Percentiles rank a stretch among this genome's conserved stretches.
phyloP scores from a whole-genome alignment of 1,140 invertebrate genomes.

The Anagrus nilaparvatae region DNA sequence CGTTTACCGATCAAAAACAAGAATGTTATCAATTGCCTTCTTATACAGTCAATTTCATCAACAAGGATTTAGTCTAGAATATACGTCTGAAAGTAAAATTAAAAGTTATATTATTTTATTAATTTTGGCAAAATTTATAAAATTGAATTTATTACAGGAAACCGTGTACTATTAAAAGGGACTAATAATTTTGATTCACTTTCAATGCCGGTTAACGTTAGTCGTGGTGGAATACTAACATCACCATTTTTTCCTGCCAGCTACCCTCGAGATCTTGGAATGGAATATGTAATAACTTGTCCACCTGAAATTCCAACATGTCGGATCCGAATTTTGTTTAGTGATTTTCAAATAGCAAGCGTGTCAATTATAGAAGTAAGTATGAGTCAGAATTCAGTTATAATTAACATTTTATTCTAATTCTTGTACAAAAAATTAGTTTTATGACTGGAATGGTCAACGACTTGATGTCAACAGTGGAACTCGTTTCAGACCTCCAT shows the following conservation, averaged over 20 bases:
- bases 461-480: constrained; percentile 57
- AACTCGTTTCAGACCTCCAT: constrained; percentile 56
- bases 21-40: constrained; percentile 50
- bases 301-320: constrained; percentile 41
- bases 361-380: constrained; percentile 59
- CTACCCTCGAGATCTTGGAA: constrained; percentile 57
- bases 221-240: constrained; percentile 39
- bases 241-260: constrained; percentile 61
- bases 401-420: not conserved
- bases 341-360: constrained; percentile 57
- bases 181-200: constrained; percentile 31
- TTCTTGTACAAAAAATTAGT: too few species aligned
- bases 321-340: constrained; percentile 54
- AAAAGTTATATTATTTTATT: not conserved
- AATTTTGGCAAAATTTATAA: not conserved
- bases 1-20: constrained; percentile 52
- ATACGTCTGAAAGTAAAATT: constrained; percentile 56
- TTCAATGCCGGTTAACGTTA: constrained; percentile 33
- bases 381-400: constrained; percentile 6
- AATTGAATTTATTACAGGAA: constrained; percentile 41
- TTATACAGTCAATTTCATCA: constrained; percentile 50
- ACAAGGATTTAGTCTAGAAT: constrained; percentile 57
- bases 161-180: constrained; percentile 50
- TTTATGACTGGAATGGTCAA: constrained; percentile 61
- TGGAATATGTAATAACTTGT: constrained; percentile 57